These are phyloP conservation scores for Ctenopoma multispine DNA, from an alignment of 2,797 vertebrate genomes.

Conservation along the genomic window DNA sequence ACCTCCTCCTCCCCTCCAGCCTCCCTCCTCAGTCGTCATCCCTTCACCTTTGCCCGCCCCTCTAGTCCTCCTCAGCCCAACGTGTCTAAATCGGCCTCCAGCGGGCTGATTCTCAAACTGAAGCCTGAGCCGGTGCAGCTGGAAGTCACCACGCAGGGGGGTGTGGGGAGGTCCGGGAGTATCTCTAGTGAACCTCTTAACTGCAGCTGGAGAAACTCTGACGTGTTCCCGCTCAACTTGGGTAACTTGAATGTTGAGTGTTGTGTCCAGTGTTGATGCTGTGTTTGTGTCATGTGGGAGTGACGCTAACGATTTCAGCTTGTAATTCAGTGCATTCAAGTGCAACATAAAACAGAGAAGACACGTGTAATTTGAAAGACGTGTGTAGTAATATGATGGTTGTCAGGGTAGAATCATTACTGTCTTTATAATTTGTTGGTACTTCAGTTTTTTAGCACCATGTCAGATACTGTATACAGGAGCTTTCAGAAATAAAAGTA, in stretches of 20 bases:
- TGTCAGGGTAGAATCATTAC: no score
- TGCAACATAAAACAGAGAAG: no score
- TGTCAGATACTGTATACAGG: no score
- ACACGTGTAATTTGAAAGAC: no score
- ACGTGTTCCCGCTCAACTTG: slow-evolving; percentile 89
- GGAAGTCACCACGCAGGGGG: slow-evolving; percentile 85
- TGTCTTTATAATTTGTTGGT: no score
- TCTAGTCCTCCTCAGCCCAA: slow-evolving; percentile 77
- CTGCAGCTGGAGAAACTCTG: slow-evolving; percentile 84
- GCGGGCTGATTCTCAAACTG: slow-evolving; percentile 85
- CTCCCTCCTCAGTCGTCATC: slow-evolving; percentile 67
- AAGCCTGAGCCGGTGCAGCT: slow-evolving; percentile 92
- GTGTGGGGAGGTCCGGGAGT: slow-evolving; percentile 47
- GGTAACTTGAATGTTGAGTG: slow-evolving; percentile 78
- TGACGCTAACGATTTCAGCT: no score
- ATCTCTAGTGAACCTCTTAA: slow-evolving; percentile 69
- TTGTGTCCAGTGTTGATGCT: neutral
- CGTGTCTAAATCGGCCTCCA: slow-evolving; percentile 80
- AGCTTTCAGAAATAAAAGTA: no score
- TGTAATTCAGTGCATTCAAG: no score
- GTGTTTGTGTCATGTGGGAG: no score
- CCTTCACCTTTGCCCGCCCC: slow-evolving; percentile 78
- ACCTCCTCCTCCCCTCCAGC: slow-evolving; percentile 77
- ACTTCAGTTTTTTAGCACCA: no score
- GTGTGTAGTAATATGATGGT: no score